Base-by-base conservation (phyloP, 1,140 invertebrate species). In the Campodea augens region DNA sequence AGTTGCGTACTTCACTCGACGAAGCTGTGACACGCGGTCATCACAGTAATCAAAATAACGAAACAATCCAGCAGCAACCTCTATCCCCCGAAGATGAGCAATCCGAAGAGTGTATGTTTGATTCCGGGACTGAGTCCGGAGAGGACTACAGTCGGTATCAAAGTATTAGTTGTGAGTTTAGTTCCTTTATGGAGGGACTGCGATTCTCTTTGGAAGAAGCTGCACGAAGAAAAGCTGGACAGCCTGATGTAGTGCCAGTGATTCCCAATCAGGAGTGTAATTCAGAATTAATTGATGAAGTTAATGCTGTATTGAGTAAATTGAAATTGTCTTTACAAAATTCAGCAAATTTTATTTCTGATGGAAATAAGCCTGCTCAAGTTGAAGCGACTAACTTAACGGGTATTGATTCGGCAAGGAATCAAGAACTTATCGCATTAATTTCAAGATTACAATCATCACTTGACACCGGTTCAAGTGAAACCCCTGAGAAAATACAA, bases 371-470 rank as follows among this genome's bases (percentile, higher is more conserved):
- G 25, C 18, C 38, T 37, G 41, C 22, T 25, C 15, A 20, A 13
- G 2, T 25, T 12, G 27, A 38, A 7, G 10, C 24, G 24, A 32
- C 3, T 1, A 1, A 25, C 2, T 19, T 40, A 1, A n/a, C n/a
- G n/a, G n/a, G n/a, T n/a, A n/a, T n/a, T n/a, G 68, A 74, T 32
- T 60, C 66, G 0, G 56, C 57, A 2, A 68, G 70, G 41, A 75
- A 70, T 49, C 67, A 70, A 40, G 72, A 78, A 5, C 61, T 89
- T 1, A 64, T 87, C 12, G 67, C 73, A 12, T 64, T 88, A 1
- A 82, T 87, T 15, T 75, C 74, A 1, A 73, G 78, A 38, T 66
- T 88, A 0, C 70, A 88, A 54, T 69, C 71, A 2, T 81, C 81
- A 20, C 61, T 84, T 2, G 20, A 39, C n/a, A n/a, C n/a, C n/a